A percentile compares a stretch with the other conserved stretches of the same genome.
Evolutionary conservation across 2,113 vertebrate species (phyloP).

Genomic region (Apus apus): DNA sequence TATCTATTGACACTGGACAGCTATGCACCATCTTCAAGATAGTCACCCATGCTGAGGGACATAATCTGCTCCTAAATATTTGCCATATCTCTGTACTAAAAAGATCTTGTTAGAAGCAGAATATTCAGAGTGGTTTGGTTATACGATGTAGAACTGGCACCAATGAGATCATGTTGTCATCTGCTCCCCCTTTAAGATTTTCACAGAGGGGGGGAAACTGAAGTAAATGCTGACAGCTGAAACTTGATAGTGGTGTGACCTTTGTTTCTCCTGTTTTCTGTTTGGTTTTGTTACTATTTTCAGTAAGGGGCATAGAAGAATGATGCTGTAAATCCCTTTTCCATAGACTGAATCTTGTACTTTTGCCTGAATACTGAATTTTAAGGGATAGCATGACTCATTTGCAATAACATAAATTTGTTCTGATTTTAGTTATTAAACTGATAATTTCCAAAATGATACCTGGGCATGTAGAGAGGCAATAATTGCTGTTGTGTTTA

Average conservation of each 20-base stretch:
- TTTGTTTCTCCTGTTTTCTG: background rate
- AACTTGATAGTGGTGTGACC: background rate
- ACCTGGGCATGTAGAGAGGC: background rate
- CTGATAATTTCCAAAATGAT: background rate
- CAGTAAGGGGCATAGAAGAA: background rate
- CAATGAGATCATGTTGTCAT: background rate
- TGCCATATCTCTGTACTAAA: background rate
- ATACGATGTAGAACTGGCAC: background rate
- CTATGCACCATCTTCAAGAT: background rate
- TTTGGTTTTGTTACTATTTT: background rate
- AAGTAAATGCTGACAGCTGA: background rate
- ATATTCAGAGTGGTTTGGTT: background rate
- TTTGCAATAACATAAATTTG: background rate
- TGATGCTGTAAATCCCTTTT: background rate
- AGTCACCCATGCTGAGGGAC: background rate
- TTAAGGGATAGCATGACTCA: background rate
- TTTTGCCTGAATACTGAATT: background rate
- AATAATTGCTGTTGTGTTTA: background rate
- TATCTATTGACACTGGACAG: background rate
- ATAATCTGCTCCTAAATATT: background rate
- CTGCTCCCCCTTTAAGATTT: background rate
- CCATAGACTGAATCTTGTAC: background rate
- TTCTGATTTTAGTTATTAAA: background rate
- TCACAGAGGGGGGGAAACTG: background rate
- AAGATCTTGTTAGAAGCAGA: background rate